Percentiles rank a stretch among this genome's conserved stretches.
Conservation (phyloP, 2,797 vertebrate species). For the Enteromius paludinosus region DNA sequence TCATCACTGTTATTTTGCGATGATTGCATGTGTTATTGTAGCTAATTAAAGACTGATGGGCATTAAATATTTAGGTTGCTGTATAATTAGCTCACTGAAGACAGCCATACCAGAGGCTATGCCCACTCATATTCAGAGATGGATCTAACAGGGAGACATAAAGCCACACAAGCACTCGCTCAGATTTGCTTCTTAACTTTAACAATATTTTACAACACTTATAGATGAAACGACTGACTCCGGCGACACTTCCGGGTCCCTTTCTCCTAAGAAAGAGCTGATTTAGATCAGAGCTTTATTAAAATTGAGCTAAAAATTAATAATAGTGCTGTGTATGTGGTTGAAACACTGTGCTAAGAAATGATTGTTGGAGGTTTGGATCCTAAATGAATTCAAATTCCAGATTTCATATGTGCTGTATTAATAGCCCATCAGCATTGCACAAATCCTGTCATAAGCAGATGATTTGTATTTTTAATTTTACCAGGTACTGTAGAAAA, state of each 20-base stretch:
- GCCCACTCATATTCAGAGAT: conserved; percentile 21
- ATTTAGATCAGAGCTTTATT: background rate
- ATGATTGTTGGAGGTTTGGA: background rate
- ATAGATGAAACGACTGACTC: background rate
- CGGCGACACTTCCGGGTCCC: background rate
- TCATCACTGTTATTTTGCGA: conserved; percentile 57
- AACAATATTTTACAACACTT: conserved; percentile 17
- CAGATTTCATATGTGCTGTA: background rate
- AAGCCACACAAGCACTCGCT: conserved; percentile 3
- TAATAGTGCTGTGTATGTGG: background rate
- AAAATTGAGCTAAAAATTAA: background rate
- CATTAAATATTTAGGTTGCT: conserved; percentile 64
- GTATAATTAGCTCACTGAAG: conserved; percentile 58
- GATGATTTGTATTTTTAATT: conserved; percentile 1
- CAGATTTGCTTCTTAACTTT: background rate
- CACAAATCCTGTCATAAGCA: background rate
- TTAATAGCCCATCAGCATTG: background rate
- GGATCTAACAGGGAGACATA: background rate
- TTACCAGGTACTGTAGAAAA: background rate
- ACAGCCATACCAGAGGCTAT: conserved; percentile 45
- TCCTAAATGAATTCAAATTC: background rate
- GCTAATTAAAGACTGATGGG: conserved; percentile 59
- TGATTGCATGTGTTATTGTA: conserved; percentile 57
- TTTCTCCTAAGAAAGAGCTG: background rate
- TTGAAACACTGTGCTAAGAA: background rate